Conservation (phyloP, 1,140 invertebrate species). For the Phocides pigmalion region DNA sequence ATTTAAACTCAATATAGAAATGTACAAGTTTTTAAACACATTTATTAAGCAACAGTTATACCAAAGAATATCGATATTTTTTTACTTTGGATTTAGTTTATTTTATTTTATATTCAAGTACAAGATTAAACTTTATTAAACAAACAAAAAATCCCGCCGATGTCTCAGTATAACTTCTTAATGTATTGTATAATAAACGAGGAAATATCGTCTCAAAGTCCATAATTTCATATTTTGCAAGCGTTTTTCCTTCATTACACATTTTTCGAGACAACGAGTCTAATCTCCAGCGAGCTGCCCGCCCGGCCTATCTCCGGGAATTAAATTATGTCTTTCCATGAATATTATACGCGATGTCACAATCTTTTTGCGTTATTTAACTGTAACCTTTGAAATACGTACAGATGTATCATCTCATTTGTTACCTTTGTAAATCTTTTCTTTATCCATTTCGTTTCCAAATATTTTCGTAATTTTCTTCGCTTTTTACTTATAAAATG, state of each 20-base stretch:
- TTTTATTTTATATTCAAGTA: too few relatives aligned
- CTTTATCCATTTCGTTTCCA: neutral
- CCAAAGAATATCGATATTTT: too few relatives aligned
- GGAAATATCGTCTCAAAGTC: constrained; percentile 58
- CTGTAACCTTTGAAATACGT: constrained; percentile 56
- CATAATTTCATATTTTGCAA: constrained; percentile 71
- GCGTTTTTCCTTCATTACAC: constrained; percentile 70
- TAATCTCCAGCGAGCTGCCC: constrained; percentile 62
- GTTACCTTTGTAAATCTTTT: constrained; percentile 33
- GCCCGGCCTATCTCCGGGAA: constrained; percentile 65
- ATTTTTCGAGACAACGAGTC: constrained; percentile 68
- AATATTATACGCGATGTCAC: constrained; percentile 77
- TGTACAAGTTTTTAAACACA: too few relatives aligned
- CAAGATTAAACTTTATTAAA: too few relatives aligned
- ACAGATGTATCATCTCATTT: constrained; percentile 29
- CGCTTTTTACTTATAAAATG: neutral
- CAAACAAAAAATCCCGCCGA: constrained; percentile 31
- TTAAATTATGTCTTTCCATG: constrained; percentile 81
- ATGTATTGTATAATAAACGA: constrained; percentile 48
- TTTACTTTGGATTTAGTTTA: too few relatives aligned
- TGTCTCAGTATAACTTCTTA: constrained; percentile 24
- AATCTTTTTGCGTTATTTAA: constrained; percentile 75
- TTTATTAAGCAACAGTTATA: too few relatives aligned
- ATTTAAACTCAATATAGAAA: too few relatives aligned
- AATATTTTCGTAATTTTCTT: neutral